Evolutionary conservation across 2,797 vertebrate genomes (phyloP), one percentile per base, ranked within the genome.

Genomic region (Siniperca obscura): DNA sequence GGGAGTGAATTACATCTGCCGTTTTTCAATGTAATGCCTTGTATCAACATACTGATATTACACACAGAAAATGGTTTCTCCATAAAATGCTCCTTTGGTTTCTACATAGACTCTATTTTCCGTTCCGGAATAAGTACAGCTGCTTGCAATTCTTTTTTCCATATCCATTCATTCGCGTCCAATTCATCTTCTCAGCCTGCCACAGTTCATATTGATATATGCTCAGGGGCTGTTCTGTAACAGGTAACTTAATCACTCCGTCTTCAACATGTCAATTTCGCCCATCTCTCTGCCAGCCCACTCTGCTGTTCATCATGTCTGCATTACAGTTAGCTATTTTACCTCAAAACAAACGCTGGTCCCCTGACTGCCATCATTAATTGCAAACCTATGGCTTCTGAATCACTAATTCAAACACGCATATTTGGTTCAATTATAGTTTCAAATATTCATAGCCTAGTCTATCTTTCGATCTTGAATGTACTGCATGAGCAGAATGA

Each of bases 141-240:
- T 76, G 83, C 84, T 78, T 68, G 76, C 85, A 81, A 70, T 86
- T 85, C 74, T 72, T 76, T 69, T 60, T 36, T 78, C n/a, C 82
- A 89, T 66, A 81, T 71, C 79, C 80, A 80, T 89, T 84, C 87
- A 81, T 80, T 88, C 76, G 34, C 70, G 22, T 86, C 87, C 84
- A 91, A 90, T 93, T 91, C 83, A 87, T 93, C 89, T 93, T 91
- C 87, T 83, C 81, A 62, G 76, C 72, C 89, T 91, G 90, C 85
- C 91, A 86, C 79, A 76, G 73, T 89, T 86, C 87, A 91, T 91
- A 92, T 90, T 92, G 93, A 94, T 94, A 84, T 86, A 84, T 88
- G 87, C 86, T 90, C 87, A 82, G 83, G 87, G 88, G 85, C 86
- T 88, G 82, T 83, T 92, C 87, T 83, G 77, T 87, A 91, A 89